Base-by-base conservation (phyloP, 1,140 invertebrate species). In the Habropoda laboriosa region DNA sequence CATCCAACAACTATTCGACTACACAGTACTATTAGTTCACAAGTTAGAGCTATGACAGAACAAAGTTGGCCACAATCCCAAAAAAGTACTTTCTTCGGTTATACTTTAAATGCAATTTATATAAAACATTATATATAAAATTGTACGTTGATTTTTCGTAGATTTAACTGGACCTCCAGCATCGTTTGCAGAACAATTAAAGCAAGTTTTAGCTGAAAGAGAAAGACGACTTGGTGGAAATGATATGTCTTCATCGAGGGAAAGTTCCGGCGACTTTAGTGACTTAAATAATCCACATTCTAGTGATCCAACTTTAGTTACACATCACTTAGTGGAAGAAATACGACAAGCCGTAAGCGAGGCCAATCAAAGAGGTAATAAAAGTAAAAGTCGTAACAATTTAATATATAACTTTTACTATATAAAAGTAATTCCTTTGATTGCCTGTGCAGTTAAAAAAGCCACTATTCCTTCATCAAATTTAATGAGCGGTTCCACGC, bases 291-390 rank as follows among this genome's bases (percentile, higher is more conserved):
- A 95, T 91, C 87, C 86, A 27, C 94, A 94, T 85, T 90, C 89
- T 24, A 94, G 92, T 83, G 89, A 92, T 86, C 89, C 92, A 51
- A 90, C 93, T 45, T 90, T 93, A 86, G 92, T 96, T 83, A 96
- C 96, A 85, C 96, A 96, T 93, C 95, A 96, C 91, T 93, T 97
- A 79, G 95, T 96, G 64, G 96, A 97, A 89, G 96, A 97, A 93
- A 97, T 97, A 86, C 94, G 96, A 80, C 96, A 96, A 92, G 96
- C 96, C 85, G 96, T 97, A 82, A 96, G 95, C 89, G 96, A 97
- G 91, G 96, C 96, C 74, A 97, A 97, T 94, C 95, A 96, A 82
- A 94, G 96, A 96, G 96, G 96, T 96, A 94, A 93, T 38, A 55
- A n/a, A n/a, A n/a, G n/a, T n/a, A n/a, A n/a, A n/a, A n/a, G 7